A percentile compares a stretch with the other conserved stretches of the same genome.
phyloP scores from a whole-genome alignment of 1,140 invertebrate species.

The Leptoteleia sp. region DNA sequence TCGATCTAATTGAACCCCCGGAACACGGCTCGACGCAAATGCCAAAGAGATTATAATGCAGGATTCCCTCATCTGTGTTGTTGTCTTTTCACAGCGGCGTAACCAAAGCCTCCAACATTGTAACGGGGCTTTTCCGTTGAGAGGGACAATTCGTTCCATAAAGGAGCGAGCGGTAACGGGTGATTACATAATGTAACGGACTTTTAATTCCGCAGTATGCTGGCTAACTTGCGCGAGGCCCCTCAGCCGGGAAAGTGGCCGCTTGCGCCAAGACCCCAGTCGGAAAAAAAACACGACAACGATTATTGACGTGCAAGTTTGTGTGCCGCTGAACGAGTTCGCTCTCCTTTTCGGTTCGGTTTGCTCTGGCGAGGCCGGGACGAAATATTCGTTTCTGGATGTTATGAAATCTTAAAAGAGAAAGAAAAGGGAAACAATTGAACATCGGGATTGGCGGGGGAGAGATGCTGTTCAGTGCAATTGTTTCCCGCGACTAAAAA shows the following conservation, averaged over 20 bases:
- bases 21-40: no score
- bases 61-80: no score
- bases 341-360: slow-evolving; percentile 10
- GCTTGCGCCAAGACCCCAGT: slow-evolving; percentile 3
- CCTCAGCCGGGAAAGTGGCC: background rate
- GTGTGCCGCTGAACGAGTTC: slow-evolving; percentile 9
- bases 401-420: slow-evolving; percentile 36
- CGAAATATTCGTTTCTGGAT: slow-evolving; percentile 14
- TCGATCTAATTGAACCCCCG: no score
- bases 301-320: slow-evolving; percentile 34
- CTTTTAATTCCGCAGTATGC: slow-evolving; percentile 63
- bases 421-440: slow-evolving; percentile 44
- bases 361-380: slow-evolving; percentile 5
- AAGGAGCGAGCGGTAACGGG: slow-evolving; percentile 57
- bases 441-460: slow-evolving; percentile 4
- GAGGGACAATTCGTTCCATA: slow-evolving; percentile 55
- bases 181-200: slow-evolving; percentile 61
- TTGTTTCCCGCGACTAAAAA: slow-evolving; percentile 19
- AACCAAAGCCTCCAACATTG: slow-evolving; percentile 18
- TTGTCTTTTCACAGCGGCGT: slow-evolving; percentile 4
- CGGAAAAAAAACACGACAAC: slow-evolving; percentile 23
- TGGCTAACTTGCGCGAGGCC: slow-evolving; percentile 12
- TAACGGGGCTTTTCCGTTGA: slow-evolving; percentile 43
- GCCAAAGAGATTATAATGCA: no score
- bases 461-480: slow-evolving; percentile 1